phyloP scores from a whole-genome alignment of 1,140 invertebrate species.

The Bradynema listronoti region DNA sequence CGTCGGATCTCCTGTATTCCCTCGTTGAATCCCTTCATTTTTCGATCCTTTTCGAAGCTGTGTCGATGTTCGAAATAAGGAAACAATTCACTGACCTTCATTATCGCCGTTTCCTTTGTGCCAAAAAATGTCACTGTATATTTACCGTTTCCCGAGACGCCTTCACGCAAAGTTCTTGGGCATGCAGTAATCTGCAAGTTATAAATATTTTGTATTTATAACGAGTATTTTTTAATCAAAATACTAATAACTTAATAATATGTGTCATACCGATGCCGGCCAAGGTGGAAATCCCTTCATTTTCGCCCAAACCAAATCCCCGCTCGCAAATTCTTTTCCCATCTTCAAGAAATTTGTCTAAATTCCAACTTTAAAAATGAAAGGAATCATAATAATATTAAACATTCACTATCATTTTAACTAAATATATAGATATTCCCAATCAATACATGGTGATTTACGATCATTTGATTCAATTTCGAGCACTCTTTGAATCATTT shows the following conservation, averaged over 20 bases:
- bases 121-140: conserved; percentile 32
- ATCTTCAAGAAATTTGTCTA: neutral
- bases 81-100: conserved; percentile 15
- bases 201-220: conserved; percentile 1
- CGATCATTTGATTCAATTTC: neutral
- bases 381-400: neutral
- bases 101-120: conserved; percentile 26
- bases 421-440: neutral
- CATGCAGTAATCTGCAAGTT: conserved; percentile 4
- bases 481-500: neutral
- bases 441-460: neutral
- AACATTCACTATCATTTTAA: neutral
- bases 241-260: neutral
- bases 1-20: conserved; percentile 9
- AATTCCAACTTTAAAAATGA: neutral
- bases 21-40: conserved; percentile 19
- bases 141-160: conserved; percentile 11
- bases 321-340: conserved; percentile 16
- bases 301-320: conserved; percentile 33
- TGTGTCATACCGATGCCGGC: conserved; percentile 26
- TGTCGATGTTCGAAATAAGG: conserved; percentile 22
- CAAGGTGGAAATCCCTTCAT: conserved; percentile 37
- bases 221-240: conserved; percentile 2
- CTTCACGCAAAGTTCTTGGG: conserved; percentile 2
- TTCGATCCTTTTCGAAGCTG: conserved; percentile 9